Evolutionary conservation across 2,797 vertebrate species (phyloP).

Genomic region (Xiphophorus birchmanni): DNA sequence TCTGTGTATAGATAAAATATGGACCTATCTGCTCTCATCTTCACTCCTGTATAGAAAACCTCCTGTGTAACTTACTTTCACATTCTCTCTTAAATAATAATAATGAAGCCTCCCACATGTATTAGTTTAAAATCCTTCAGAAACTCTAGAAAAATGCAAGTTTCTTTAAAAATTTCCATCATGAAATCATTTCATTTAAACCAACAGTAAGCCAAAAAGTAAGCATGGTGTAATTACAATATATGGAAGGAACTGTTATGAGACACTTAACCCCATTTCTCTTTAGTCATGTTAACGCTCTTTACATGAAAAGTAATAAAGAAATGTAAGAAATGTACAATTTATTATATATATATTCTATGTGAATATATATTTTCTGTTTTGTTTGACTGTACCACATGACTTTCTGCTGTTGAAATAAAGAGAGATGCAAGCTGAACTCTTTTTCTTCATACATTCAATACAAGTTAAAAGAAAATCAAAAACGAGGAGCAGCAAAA

Average conservation of each 20-base stretch:
- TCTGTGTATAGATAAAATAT: slow-evolving; percentile 16
- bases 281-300: slow-evolving; percentile 12
- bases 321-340: slow-evolving; percentile 36
- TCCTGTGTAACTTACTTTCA: slow-evolving; percentile 38
- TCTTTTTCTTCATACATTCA: background rate
- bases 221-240: slow-evolving; percentile 21
- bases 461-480: background rate
- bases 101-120: slow-evolving; percentile 11
- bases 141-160: slow-evolving; percentile 1
- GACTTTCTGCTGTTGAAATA: slow-evolving; percentile 70
- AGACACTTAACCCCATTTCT: slow-evolving; percentile 9
- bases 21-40: slow-evolving; percentile 29
- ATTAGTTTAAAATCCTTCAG: background rate
- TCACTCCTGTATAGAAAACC: slow-evolving; percentile 28
- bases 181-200: slow-evolving; percentile 15
- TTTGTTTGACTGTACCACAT: slow-evolving; percentile 56
- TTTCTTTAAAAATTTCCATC: slow-evolving; percentile 4
- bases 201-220: slow-evolving; percentile 10
- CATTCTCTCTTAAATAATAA: slow-evolving; percentile 12
- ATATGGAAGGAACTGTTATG: slow-evolving; percentile 28
- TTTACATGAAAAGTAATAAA: slow-evolving; percentile 24
- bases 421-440: slow-evolving; percentile 54
- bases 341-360: slow-evolving; percentile 33
- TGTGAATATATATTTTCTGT: slow-evolving; percentile 55
- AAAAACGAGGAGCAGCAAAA: background rate